A percentile compares a stretch with the other conserved stretches of the same genome.
These are phyloP conservation scores for Sphaerodactylus townsendi DNA, from an alignment of 2,113 vertebrate genomes.

Conservation along the genomic window DNA sequence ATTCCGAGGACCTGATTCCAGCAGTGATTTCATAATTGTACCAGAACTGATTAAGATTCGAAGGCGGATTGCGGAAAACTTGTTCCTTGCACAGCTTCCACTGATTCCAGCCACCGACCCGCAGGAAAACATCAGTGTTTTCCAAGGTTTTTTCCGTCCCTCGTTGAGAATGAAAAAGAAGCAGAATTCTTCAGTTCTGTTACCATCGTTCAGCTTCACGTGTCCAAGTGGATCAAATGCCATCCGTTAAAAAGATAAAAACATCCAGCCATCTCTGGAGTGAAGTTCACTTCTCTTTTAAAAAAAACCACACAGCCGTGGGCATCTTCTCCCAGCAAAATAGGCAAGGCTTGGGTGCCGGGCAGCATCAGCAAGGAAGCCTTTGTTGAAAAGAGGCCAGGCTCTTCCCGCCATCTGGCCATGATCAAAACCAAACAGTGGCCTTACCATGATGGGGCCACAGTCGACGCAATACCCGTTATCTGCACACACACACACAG, in stretches of 20 bases:
- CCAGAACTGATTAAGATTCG: slow-evolving; percentile 45
- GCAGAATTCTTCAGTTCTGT: slow-evolving; percentile 14
- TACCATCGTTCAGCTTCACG: slow-evolving; percentile 61
- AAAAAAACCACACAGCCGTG: too few relatives aligned
- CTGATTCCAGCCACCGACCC: slow-evolving; percentile 19
- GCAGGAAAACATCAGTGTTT: slow-evolving; percentile 62
- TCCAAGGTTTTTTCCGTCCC: neutral
- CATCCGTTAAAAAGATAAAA: slow-evolving; percentile 30
- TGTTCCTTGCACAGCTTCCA: slow-evolving; percentile 14
- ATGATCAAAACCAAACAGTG: slow-evolving; percentile 4
- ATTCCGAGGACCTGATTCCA: slow-evolving; percentile 57
- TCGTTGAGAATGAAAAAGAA: slow-evolving; percentile 52
- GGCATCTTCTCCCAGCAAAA: too few relatives aligned
- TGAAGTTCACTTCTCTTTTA: slow-evolving; percentile 43
- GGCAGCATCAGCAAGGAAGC: neutral
- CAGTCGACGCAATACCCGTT: neutral
- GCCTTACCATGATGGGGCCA: neutral
- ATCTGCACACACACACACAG: too few relatives aligned
- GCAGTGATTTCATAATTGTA: slow-evolving; percentile 53
- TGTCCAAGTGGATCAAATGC: slow-evolving; percentile 56
- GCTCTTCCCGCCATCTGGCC: slow-evolving; percentile 6
- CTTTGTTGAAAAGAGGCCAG: rapidly evolving
- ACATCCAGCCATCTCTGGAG: slow-evolving; percentile 37
- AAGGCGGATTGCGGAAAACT: slow-evolving; percentile 35
- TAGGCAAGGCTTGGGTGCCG: slow-evolving; percentile 36